phyloP scores from a whole-genome alignment of 2,888 invertebrate genomes.

The Ormyrus nitidulus region DNA sequence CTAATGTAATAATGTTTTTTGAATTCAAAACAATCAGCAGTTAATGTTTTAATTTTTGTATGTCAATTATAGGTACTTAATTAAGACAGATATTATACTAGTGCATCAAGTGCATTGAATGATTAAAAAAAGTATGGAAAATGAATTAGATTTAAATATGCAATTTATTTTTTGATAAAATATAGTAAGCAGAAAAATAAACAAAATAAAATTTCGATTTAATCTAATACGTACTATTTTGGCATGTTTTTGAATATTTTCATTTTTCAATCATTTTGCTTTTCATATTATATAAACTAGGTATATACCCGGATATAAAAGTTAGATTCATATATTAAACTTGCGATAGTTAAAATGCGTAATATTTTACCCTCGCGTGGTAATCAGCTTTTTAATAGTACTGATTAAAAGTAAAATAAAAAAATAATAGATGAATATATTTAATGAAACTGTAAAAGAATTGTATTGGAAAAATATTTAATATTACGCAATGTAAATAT shows the following conservation, averaged over 20 bases:
- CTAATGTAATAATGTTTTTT: constrained; percentile 13
- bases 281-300: constrained; percentile 17
- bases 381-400: constrained; percentile 24
- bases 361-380: neutral
- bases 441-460: neutral
- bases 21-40: constrained; percentile 7
- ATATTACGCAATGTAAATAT: constrained; percentile 29
- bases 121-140: neutral
- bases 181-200: constrained; percentile 1
- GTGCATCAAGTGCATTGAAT: constrained; percentile 16
- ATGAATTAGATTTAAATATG: constrained; percentile 16
- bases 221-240: neutral
- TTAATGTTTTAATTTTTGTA: constrained; percentile 24
- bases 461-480: constrained; percentile 28
- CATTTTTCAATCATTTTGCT: constrained; percentile 5
- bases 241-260: constrained; percentile 16
- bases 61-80: constrained; percentile 15
- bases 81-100: constrained; percentile 7
- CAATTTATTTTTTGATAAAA: constrained; percentile 34
- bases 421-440: constrained; percentile 4
- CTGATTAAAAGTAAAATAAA: constrained; percentile 25
- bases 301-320: neutral
- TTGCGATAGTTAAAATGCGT: constrained; percentile 15
- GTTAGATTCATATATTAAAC: neutral
- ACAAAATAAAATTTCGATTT: neutral